These are phyloP conservation scores for Poeciliopsis retropinna DNA, from an alignment of 2,113 vertebrate genomes.

Conservation along the genomic window DNA sequence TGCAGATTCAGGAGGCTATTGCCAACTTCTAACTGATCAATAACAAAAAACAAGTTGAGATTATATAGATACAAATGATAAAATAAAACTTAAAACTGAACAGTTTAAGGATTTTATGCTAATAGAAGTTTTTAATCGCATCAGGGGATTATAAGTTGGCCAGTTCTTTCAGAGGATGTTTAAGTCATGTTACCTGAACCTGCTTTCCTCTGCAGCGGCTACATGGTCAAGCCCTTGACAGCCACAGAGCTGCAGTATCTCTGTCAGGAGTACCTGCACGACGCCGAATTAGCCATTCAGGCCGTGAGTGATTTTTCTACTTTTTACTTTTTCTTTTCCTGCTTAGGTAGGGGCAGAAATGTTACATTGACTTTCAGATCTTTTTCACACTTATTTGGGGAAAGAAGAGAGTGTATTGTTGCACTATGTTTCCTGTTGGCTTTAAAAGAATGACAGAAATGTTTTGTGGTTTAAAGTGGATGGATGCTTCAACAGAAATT, in stretches of 20 bases:
- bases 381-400: not conserved
- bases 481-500: constrained; percentile 1
- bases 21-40: too few species aligned
- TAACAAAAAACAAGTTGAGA: too few species aligned
- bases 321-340: not conserved
- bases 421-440: not conserved
- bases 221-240: constrained; percentile 40
- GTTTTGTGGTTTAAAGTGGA: not conserved
- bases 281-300: constrained; percentile 63
- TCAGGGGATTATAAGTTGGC: not conserved
- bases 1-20: too few species aligned
- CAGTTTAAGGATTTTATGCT: too few species aligned
- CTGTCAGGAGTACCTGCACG: constrained; percentile 73
- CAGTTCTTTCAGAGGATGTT: not conserved
- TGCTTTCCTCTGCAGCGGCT: constrained; percentile 45
- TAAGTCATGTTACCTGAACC: not conserved
- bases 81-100: too few species aligned
- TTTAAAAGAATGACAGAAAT: constrained; percentile 21
- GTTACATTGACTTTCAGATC: not conserved
- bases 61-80: too few species aligned
- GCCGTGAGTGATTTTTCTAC: constrained; percentile 61
- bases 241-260: constrained; percentile 56
- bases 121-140: too few species aligned
- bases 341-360: not conserved
- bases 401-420: not conserved